phyloP scores from a whole-genome alignment of 2,113 vertebrate genomes.

The Phycodurus eques region DNA sequence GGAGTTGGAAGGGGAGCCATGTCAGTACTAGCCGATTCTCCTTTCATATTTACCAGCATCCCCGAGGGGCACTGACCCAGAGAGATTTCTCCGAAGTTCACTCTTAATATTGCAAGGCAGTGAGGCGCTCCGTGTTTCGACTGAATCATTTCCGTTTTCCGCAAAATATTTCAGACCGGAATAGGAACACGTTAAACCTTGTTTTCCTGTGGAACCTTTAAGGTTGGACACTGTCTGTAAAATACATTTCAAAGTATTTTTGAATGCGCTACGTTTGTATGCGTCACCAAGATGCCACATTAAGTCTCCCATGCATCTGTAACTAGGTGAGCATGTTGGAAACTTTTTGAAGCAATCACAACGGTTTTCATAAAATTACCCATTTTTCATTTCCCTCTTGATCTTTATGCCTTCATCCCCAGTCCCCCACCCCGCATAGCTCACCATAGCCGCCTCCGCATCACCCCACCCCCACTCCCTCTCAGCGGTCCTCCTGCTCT shows the following conservation, averaged over 20 bases:
- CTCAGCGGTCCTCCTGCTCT: slow-evolving; percentile 56
- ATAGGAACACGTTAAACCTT: background rate
- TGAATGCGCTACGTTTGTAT: no score
- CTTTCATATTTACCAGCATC: slow-evolving; percentile 44
- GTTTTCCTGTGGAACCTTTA: slow-evolving; percentile 8
- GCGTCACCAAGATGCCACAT: no score
- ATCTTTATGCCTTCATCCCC: slow-evolving; percentile 57
- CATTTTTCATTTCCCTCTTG: slow-evolving; percentile 44
- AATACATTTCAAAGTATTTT: no score
- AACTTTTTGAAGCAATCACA: slow-evolving; percentile 10
- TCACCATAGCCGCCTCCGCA: slow-evolving; percentile 6
- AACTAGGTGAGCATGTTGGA: slow-evolving; percentile 16
- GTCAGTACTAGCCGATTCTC: slow-evolving; percentile 48
- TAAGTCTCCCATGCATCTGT: slow-evolving; percentile 35
- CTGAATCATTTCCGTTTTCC: background rate
- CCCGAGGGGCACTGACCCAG: slow-evolving; percentile 20
- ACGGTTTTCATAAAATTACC: slow-evolving; percentile 51
- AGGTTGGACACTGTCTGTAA: background rate
- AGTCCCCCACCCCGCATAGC: slow-evolving; percentile 21
- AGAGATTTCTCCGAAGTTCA: slow-evolving; percentile 34
- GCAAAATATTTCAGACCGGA: background rate
- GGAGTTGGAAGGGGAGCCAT: slow-evolving; percentile 30
- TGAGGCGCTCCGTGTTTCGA: slow-evolving; percentile 6
- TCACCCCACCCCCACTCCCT: slow-evolving; percentile 14
- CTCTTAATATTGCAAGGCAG: slow-evolving; percentile 22